Conservation (phyloP, 2,888 invertebrate genomes). For the Andrena praecox region DNA sequence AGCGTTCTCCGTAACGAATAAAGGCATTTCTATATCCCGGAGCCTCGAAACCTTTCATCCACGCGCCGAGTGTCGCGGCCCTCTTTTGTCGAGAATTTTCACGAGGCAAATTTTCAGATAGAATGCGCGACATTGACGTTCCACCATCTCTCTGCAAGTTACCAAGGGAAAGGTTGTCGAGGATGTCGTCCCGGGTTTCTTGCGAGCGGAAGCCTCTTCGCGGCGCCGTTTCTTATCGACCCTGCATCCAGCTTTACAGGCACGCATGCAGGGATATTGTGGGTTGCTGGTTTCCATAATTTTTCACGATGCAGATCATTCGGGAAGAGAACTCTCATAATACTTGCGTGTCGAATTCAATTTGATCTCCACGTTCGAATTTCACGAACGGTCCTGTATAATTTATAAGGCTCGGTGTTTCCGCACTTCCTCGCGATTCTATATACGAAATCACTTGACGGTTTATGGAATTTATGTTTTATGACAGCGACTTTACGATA, state of each 20-base stretch:
- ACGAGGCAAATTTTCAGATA: constrained; percentile 20
- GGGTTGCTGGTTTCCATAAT: constrained; percentile 25
- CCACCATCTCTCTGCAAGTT: constrained; percentile 23
- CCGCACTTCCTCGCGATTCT: neutral
- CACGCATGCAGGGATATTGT: constrained; percentile 29
- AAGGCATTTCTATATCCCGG: constrained; percentile 52
- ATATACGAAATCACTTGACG: constrained; percentile 7
- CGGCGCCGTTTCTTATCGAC: constrained; percentile 39
- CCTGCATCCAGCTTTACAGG: constrained; percentile 17
- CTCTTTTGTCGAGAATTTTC: constrained; percentile 65
- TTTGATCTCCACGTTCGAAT: neutral
- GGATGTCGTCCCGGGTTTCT: constrained; percentile 33
- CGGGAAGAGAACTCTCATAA: too few species aligned
- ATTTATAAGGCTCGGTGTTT: constrained; percentile 1
- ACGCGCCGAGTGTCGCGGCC: constrained; percentile 34
- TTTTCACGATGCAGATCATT: too few species aligned
- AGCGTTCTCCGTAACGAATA: constrained; percentile 58
- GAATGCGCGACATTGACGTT: constrained; percentile 52
- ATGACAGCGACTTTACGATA: constrained; percentile 1
- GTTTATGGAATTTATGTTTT: constrained; percentile 34
- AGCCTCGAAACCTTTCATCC: constrained; percentile 48
- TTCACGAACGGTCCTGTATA: neutral
- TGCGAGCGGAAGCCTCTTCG: constrained; percentile 5
- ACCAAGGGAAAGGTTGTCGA: constrained; percentile 45
- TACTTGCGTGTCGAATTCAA: too few species aligned